phyloP scores from a whole-genome alignment of 2,797 vertebrate species.

The Falco columbarius region DNA sequence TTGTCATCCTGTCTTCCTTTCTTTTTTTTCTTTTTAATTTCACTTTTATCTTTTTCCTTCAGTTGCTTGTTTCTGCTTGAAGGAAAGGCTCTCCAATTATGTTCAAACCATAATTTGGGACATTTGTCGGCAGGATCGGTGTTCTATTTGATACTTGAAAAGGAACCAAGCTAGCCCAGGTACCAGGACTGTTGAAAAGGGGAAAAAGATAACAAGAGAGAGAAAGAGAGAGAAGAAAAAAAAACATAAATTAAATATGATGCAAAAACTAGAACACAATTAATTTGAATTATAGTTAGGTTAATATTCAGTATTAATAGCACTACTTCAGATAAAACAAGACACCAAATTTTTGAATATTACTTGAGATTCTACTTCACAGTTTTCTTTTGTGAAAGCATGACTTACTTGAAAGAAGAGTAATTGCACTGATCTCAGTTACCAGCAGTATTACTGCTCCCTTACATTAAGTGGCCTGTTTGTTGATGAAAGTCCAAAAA shows the following conservation, averaged over 20 bases:
- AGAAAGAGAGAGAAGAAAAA: slow-evolving; percentile 58
- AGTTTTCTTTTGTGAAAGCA: not conserved
- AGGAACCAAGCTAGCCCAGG: slow-evolving; percentile 99
- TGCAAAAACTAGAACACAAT: not conserved
- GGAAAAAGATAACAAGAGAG: slow-evolving; percentile 13
- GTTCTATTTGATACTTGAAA: slow-evolving; percentile 99
- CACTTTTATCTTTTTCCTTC: slow-evolving; percentile 75
- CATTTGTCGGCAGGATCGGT: slow-evolving; percentile 98
- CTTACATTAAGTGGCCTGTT: not conserved
- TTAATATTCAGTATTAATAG: not conserved
- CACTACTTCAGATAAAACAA: not conserved
- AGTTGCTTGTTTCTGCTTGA: slow-evolving; percentile 98
- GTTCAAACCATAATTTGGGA: slow-evolving; percentile 99
- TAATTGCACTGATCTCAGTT: not conserved
- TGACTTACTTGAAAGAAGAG: not conserved
- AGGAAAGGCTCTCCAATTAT: slow-evolving; percentile 99
- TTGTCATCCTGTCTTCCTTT: slow-evolving; percentile 64
- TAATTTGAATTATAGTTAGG: slow-evolving; percentile 16
- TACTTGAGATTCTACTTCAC: not conserved
- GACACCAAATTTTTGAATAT: not conserved
- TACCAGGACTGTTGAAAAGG: slow-evolving; percentile 93
- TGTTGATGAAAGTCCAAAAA: not conserved
- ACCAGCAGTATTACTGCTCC: not conserved
- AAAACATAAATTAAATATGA: slow-evolving; percentile 59
- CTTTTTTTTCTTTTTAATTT: slow-evolving; percentile 51